A percentile compares a stretch with the other conserved stretches of the same genome.
Conservation (phyloP, 2,888 invertebrate genomes). For the Linnaemya vulpina region DNA sequence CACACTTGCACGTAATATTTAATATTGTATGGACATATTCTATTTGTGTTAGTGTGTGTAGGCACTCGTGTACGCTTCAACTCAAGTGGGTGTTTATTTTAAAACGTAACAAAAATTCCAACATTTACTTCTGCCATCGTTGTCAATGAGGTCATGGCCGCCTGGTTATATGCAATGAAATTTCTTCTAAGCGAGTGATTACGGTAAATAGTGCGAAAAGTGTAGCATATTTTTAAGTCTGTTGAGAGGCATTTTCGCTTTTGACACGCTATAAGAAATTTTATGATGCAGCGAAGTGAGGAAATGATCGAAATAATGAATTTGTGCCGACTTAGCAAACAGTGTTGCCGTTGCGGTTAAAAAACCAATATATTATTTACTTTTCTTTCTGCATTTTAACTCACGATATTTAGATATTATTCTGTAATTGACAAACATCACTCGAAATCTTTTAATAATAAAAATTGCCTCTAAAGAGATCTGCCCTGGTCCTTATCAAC, state of each 20-base stretch:
- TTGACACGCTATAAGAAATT: constrained; percentile 10
- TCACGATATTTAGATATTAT: no score
- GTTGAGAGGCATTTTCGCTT: constrained; percentile 5
- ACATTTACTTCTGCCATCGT: constrained; percentile 34
- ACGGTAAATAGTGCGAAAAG: constrained; percentile 28
- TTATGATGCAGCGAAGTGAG: constrained; percentile 1
- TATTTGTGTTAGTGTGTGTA: constrained; percentile 19
- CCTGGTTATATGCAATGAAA: constrained; percentile 29
- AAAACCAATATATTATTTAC: no score
- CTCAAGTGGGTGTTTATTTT: constrained; percentile 55
- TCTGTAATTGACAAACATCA: no score
- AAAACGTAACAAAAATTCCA: constrained; percentile 13
- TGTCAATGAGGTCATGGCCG: constrained; percentile 63
- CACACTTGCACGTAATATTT: neutral
- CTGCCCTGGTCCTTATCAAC: no score
- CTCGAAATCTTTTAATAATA: no score
- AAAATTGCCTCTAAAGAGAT: no score
- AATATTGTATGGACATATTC: constrained; percentile 43
- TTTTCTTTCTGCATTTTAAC: no score
- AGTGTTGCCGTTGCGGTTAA: no score
- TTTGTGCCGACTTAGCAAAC: no score
- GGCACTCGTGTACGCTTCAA: constrained; percentile 14
- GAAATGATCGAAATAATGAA: constrained; percentile 6
- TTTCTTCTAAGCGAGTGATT: neutral
- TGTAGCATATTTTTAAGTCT: neutral